phyloP scores from a whole-genome alignment of 1,140 invertebrate species.

The Maniola jurtina region DNA sequence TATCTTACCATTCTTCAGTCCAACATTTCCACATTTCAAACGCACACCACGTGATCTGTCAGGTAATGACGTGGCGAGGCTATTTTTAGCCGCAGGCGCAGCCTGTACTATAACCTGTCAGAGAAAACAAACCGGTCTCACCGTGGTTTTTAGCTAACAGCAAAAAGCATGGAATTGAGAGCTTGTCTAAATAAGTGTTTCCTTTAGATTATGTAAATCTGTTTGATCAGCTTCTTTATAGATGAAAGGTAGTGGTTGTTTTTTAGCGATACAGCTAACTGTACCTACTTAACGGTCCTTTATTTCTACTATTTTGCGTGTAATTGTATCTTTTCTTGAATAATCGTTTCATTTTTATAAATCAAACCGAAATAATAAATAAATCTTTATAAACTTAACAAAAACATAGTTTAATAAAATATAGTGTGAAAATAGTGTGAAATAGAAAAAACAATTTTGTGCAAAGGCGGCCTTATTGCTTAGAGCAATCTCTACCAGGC shows the following conservation, averaged over 20 bases:
- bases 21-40: conserved; percentile 22
- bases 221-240: not conserved
- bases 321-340: no score
- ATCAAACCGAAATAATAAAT: no score
- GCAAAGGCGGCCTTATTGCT: no score
- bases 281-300: no score
- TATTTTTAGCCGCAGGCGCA: conserved; percentile 37
- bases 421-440: no score
- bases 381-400: no score
- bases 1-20: not conserved
- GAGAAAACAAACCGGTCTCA: conserved; percentile 37
- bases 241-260: not conserved
- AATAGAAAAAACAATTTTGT: no score
- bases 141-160: conserved; percentile 25
- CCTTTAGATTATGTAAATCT: not conserved
- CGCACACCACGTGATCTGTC: conserved; percentile 26
- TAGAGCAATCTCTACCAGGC: no score
- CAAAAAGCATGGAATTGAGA: conserved; percentile 28
- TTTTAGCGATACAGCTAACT: not conserved
- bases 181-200: conserved; percentile 12
- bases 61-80: conserved; percentile 26
- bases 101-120: conserved; percentile 25
- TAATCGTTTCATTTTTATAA: no score
- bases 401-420: no score
- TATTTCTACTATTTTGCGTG: no score